Base-by-base conservation (phyloP, 1,140 invertebrate species). In the Bombus pyrosoma region DNA sequence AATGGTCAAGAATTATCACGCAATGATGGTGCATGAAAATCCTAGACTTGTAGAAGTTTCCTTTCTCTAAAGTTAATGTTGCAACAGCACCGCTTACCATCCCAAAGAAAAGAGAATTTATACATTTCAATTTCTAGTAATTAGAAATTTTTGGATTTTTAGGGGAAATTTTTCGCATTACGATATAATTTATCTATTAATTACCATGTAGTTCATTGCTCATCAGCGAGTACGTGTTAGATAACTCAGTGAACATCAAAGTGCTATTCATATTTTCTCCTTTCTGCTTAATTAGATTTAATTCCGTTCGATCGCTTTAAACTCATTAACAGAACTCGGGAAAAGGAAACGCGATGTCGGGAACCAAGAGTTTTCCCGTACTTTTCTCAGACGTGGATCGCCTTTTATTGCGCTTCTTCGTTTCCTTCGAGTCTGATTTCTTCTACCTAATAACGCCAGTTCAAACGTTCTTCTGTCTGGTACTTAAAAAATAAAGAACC, bases 251-350 rank as follows among this genome's bases (percentile, higher is more conserved):
- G 41, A 69, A 69, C 47, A 72, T 81, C 68, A 59, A 81, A 81
- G 47, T 81, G 34, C 25, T n/a, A n/a, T 72, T 57, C 47, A 41
- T 71, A 72, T 81, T 81, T 81, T 81, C 47, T 53, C 5, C 68
- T 57, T 71, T 32, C 34, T 41, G 28, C 18, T 68, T 68, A 68
- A 68, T 79, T 81, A 72, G 41, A 28, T 72, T 78, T 78, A 43
- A 64, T 78, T 78, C 78, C 28, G 32, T 53, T 22, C 68, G 68
- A 72, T 81, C 68, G 34, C 8, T 39, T 81, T 53, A 81, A 71
- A 81, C 68, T 81, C 47, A 81, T 81, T 71, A 81, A 71, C 18
- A 57, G 37, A 57, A 81, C 79, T 81, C 66, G 25, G 6, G 15
- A 25, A 32, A 28, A 25, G n/a, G 47, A 43, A 37, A 5, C 34